These are phyloP conservation scores for Falco naumanni DNA, from an alignment of 2,797 vertebrate species.

Conservation along the genomic window DNA sequence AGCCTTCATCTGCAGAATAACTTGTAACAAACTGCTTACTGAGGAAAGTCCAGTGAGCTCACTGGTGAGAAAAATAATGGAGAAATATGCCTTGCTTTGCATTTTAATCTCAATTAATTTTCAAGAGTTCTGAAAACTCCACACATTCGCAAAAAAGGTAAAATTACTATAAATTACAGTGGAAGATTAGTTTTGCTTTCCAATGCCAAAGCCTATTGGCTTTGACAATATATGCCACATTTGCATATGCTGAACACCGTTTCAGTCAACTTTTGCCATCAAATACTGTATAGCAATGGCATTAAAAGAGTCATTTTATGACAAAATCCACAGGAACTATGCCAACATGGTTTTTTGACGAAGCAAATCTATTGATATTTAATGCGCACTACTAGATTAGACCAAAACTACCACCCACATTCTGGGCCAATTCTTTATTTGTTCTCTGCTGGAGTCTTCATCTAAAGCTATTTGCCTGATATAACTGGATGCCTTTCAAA, in stretches of 20 bases:
- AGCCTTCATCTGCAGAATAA: neutral
- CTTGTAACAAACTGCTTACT: neutral
- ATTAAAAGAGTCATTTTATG: neutral
- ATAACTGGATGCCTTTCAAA: slow-evolving; percentile 54
- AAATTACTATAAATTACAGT: neutral
- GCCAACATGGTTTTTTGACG: neutral
- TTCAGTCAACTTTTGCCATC: neutral
- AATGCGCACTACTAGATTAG: neutral
- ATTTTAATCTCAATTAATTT: neutral
- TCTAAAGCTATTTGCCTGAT: slow-evolving; percentile 40
- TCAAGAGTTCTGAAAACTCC: neutral
- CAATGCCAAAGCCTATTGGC: neutral
- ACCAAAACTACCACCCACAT: slow-evolving; percentile 5
- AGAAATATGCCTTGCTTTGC: neutral
- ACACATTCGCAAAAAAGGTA: too few relatives aligned
- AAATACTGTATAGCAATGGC: neutral
- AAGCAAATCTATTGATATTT: neutral
- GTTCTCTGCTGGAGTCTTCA: slow-evolving; percentile 66
- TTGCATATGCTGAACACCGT: neutral
- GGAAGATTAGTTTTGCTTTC: neutral
- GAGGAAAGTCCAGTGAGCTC: neutral
- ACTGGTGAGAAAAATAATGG: neutral
- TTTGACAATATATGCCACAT: neutral
- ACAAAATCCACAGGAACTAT: neutral
- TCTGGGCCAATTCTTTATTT: slow-evolving; percentile 30